A percentile compares a stretch with the other conserved stretches of the same genome.
Evolutionary conservation across 1,140 invertebrate species (phyloP).

Genomic region (Glossosoma conforme): DNA sequence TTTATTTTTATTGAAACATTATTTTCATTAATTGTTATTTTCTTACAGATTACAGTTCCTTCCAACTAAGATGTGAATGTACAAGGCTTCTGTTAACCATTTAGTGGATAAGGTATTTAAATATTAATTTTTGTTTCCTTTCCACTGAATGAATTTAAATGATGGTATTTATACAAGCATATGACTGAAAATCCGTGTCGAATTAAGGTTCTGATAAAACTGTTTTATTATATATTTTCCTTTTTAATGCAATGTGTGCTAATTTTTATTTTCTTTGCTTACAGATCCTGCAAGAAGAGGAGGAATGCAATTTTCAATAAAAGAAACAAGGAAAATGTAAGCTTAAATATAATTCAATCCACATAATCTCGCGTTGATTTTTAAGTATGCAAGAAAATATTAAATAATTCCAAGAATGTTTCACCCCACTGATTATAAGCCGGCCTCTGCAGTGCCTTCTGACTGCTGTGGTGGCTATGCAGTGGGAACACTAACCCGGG

Average conservation of each 20-base stretch:
- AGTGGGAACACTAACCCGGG: constrained; percentile 24
- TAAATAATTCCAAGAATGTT: neutral
- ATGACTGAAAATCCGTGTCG: constrained; percentile 17
- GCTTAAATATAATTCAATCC: neutral
- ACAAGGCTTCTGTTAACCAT: no score
- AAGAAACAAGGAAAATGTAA: neutral
- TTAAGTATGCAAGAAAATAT: neutral
- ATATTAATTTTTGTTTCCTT: neutral
- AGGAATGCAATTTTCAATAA: no score
- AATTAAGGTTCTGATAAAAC: neutral
- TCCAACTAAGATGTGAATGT: no score
- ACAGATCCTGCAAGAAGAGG: no score
- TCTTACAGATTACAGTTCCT: no score
- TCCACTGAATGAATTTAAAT: constrained; percentile 4
- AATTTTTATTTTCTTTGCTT: no score
- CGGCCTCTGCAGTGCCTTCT: constrained; percentile 17
- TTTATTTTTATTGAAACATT: no score
- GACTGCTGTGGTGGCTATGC: constrained; percentile 22
- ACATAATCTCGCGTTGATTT: neutral
- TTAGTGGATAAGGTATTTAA: no score
- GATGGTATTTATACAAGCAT: constrained; percentile 19
- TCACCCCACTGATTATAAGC: constrained; percentile 24
- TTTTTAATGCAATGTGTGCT: neutral
- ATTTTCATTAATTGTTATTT: no score
- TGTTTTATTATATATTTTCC: constrained; percentile 1